These are phyloP conservation scores for Crossocerus cetratus DNA, from an alignment of 2,888 invertebrate species.

Conservation along the genomic window DNA sequence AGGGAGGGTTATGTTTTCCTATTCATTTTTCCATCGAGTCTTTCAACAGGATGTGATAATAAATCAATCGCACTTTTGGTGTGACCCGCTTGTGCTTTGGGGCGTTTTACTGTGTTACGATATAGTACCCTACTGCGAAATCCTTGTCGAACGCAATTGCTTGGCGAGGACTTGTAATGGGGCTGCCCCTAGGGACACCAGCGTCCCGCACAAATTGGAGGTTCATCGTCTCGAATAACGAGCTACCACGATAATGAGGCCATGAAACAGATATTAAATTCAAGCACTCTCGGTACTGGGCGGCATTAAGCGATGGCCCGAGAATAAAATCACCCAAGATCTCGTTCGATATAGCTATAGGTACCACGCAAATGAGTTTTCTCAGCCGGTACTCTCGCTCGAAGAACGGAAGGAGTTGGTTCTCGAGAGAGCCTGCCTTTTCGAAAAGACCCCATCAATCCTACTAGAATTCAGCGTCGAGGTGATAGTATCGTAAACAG, in stretches of 20 bases:
- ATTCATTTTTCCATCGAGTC: too few species aligned
- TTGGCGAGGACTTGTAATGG: conserved; percentile 54
- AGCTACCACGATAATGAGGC: conserved; percentile 44
- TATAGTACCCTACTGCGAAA: conserved; percentile 32
- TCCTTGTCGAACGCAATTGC: conserved; percentile 42
- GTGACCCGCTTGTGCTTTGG: conserved; percentile 44
- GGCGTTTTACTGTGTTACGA: conserved; percentile 40
- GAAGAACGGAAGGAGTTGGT: too few species aligned
- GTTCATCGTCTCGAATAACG: conserved; percentile 29
- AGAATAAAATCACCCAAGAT: neutral
- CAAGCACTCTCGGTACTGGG: conserved; percentile 31
- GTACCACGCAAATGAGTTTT: too few species aligned
- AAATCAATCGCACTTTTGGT: neutral
- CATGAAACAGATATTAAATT: conserved; percentile 44
- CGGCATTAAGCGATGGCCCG: conserved; percentile 12
- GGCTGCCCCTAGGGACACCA: conserved; percentile 48
- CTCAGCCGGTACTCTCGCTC: too few species aligned
- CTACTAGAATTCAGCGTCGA: neutral
- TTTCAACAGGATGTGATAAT: too few species aligned
- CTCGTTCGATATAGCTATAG: neutral
- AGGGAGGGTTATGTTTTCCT: too few species aligned
- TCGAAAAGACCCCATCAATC: too few species aligned
- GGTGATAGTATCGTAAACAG: conserved; percentile 20
- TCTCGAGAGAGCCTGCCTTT: too few species aligned
- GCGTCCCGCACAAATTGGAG: conserved; percentile 49